Evolutionary conservation across 1,140 invertebrate species (phyloP).

Genomic region (Periplaneta americana): DNA sequence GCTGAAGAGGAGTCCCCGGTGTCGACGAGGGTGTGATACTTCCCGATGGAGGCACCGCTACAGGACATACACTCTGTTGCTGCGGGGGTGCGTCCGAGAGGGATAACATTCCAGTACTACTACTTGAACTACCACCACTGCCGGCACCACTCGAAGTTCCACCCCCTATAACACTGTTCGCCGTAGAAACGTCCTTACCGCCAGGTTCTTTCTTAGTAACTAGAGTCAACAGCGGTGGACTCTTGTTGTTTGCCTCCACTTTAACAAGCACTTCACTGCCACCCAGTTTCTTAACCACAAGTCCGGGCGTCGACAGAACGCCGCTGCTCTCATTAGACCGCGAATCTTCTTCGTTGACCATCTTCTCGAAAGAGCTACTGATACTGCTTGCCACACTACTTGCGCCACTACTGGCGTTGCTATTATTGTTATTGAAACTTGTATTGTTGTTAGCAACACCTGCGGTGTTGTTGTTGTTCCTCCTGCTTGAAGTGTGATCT

Average conservation of each 20-base stretch:
- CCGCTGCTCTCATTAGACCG: conserved; percentile 56
- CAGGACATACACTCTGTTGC: not conserved
- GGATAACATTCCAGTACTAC: not conserved
- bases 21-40: conserved; percentile 59
- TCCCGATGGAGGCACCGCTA: conserved; percentile 45
- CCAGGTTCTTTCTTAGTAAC: not conserved
- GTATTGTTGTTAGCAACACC: not conserved
- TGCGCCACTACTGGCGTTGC: conserved; percentile 58
- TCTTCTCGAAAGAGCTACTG: conserved; percentile 65
- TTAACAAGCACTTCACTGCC: conserved; percentile 16
- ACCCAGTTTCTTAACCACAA: conserved; percentile 23
- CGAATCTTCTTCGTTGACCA: conserved; percentile 67
- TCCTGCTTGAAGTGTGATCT: not conserved
- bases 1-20: conserved; percentile 52
- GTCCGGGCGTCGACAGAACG: conserved; percentile 40
- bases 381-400: conserved; percentile 45
- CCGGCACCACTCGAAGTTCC: not conserved
- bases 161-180: not conserved
- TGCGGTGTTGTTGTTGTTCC: not conserved
- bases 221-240: not conserved
- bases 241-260: conserved; percentile 21
- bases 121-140: not conserved
- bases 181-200: not conserved
- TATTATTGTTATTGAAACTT: conserved; percentile 55
- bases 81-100: not conserved